These are phyloP conservation scores for Sphaerophoria rueppellii DNA, from an alignment of 2,888 invertebrate species.

Conservation along the genomic window DNA sequence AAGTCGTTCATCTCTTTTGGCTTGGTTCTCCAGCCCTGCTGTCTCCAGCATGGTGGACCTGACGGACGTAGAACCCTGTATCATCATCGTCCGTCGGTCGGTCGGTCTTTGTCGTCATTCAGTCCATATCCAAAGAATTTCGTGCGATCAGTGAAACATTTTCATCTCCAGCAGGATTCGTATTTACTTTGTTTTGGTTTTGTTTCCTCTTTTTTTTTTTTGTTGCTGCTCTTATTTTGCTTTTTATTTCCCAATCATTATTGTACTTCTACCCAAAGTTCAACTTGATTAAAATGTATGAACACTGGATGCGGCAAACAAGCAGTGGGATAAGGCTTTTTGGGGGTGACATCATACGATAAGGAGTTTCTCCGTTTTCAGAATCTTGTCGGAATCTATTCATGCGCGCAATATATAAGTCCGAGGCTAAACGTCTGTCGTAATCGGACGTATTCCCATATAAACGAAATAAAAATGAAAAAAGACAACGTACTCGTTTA, in stretches of 20 bases:
- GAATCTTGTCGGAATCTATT: constrained; percentile 70
- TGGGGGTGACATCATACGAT: constrained; percentile 69
- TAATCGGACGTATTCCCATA: constrained; percentile 50
- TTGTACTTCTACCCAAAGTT: constrained; percentile 38
- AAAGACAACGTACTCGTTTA: neutral
- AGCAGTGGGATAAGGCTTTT: constrained; percentile 36
- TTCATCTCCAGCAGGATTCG: constrained; percentile 69
- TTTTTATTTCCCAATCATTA: constrained; percentile 61
- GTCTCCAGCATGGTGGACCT: constrained; percentile 56
- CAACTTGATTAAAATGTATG: neutral
- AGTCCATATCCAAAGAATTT: constrained; percentile 59
- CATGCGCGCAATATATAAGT: constrained; percentile 58
- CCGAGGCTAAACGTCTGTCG: constrained; percentile 70
- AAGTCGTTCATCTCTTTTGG: constrained; percentile 66
- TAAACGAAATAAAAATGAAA: neutral
- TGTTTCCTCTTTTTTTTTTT: constrained; percentile 10
- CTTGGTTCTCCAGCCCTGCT: constrained; percentile 56
- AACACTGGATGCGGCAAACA: neutral
- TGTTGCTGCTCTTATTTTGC: constrained; percentile 8
- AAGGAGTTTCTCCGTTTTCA: constrained; percentile 71
- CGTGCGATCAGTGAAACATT: constrained; percentile 68
- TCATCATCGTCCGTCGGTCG: constrained; percentile 15
- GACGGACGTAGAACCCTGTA: constrained; percentile 40
- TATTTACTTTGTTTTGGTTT: constrained; percentile 25
- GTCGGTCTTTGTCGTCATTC: neutral